Evolutionary conservation across 1,140 invertebrate genomes (phyloP).

Genomic region (Phortica variegata): DNA sequence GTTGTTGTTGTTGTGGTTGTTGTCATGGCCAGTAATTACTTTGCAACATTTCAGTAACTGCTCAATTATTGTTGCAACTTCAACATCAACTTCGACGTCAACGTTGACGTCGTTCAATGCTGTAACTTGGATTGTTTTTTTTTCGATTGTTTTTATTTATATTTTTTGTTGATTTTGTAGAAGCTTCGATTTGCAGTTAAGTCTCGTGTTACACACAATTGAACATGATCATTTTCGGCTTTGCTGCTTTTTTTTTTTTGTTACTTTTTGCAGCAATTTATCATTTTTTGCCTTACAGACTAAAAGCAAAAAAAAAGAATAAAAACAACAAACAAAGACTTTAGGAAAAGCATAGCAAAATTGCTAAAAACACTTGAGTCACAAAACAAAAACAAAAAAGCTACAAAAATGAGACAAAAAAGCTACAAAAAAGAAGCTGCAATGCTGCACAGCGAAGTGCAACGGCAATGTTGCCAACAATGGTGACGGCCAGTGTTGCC

Average conservation of each 20-base stretch:
- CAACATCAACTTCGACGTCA: too few relatives aligned
- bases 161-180: conserved; percentile 23
- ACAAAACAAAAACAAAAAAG: conserved; percentile 15
- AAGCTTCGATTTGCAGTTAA: conserved; percentile 1
- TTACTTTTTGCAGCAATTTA: conserved; percentile 2
- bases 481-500: too few relatives aligned
- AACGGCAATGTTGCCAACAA: too few relatives aligned
- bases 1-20: conserved; percentile 5
- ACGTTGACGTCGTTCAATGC: conserved; percentile 33
- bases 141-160: too few relatives aligned
- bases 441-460: background rate
- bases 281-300: too few relatives aligned
- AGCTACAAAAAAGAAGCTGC: too few relatives aligned
- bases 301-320: too few relatives aligned
- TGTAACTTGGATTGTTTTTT: conserved; percentile 47
- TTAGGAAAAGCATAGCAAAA: too few relatives aligned
- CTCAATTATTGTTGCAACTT: conserved; percentile 13
- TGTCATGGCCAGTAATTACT: conserved; percentile 23
- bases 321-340: too few relatives aligned
- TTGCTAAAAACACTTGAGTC: too few relatives aligned
- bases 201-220: conserved; percentile 4
- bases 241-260: conserved; percentile 26
- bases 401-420: background rate
- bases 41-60: conserved; percentile 12
- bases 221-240: conserved; percentile 49